These are phyloP conservation scores for Rhinopomastus cyanomelas DNA, from an alignment of 2,113 vertebrate genomes.

Conservation along the genomic window DNA sequence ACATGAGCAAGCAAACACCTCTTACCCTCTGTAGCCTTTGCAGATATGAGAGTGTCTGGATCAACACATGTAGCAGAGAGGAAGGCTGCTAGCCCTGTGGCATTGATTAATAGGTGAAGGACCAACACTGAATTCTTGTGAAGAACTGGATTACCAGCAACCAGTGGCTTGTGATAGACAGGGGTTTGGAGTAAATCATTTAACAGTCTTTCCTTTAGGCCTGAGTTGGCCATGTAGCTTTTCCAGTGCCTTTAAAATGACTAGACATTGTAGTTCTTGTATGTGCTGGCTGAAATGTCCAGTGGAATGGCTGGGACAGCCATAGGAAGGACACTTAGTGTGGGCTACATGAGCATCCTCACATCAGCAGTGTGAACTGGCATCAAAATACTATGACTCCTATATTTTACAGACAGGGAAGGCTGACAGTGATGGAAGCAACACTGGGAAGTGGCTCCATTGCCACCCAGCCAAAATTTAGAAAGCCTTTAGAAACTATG, in stretches of 20 bases:
- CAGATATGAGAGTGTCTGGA: background rate
- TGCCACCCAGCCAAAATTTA: fast-evolving
- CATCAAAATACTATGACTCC: background rate
- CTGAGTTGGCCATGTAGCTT: background rate
- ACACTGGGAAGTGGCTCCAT: background rate
- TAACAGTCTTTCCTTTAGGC: background rate
- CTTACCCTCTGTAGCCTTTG: background rate
- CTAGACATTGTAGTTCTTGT: background rate
- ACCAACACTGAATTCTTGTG: background rate
- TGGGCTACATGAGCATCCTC: background rate
- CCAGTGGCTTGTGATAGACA: background rate
- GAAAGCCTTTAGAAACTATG: background rate
- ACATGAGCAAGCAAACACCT: background rate
- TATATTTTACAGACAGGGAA: background rate
- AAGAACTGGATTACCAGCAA: background rate
- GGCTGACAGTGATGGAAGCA: background rate
- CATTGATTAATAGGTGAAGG: background rate
- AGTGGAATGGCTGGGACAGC: background rate
- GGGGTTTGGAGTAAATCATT: background rate
- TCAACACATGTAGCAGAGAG: background rate
- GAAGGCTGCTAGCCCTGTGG: background rate
- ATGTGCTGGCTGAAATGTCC: background rate
- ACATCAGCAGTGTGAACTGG: background rate
- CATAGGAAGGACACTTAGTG: background rate
- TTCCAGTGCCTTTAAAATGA: background rate